Conservation (phyloP, 2,888 invertebrate genomes). For the Melanostoma scalare region DNA sequence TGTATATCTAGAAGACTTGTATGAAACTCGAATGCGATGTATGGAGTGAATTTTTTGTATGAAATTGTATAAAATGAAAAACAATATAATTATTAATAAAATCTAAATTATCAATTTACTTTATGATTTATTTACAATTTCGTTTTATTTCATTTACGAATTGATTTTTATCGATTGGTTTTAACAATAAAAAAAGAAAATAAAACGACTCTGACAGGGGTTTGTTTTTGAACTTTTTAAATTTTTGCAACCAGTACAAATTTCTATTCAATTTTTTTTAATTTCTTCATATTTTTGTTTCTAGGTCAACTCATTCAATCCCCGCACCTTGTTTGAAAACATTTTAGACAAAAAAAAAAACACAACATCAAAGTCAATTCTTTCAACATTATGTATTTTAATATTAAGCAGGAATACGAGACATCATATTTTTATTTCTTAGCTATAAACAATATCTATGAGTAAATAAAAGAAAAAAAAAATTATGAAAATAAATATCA, state of each 20-base stretch:
- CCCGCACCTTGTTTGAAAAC: too few relatives aligned
- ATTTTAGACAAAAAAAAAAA: constrained; percentile 31
- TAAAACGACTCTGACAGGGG: too few relatives aligned
- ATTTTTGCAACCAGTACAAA: too few relatives aligned
- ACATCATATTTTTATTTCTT: constrained; percentile 33
- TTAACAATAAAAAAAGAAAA: background rate
- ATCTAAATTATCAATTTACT: constrained; percentile 47
- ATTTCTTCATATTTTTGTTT: constrained; percentile 8
- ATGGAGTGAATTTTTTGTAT: constrained; percentile 69
- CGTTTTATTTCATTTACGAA: constrained; percentile 26
- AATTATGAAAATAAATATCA: constrained; percentile 37
- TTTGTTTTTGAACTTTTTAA: too few relatives aligned
- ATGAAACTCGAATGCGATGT: constrained; percentile 65
- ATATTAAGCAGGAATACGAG: constrained; percentile 34
- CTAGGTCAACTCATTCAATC: background rate
- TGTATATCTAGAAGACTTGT: constrained; percentile 57
- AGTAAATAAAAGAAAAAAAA: constrained; percentile 30
- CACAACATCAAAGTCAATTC: constrained; percentile 64
- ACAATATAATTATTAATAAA: constrained; percentile 34
- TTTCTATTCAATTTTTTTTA: background rate
- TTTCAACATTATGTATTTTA: constrained; percentile 30
- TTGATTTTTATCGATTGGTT: constrained; percentile 13
- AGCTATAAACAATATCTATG: constrained; percentile 16
- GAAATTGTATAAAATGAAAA: constrained; percentile 61
- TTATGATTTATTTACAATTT: constrained; percentile 42